Percentiles rank a stretch among this genome's conserved stretches.
These are phyloP conservation scores for Strix uralensis DNA, from an alignment of 2,113 vertebrate genomes.

Conservation along the genomic window DNA sequence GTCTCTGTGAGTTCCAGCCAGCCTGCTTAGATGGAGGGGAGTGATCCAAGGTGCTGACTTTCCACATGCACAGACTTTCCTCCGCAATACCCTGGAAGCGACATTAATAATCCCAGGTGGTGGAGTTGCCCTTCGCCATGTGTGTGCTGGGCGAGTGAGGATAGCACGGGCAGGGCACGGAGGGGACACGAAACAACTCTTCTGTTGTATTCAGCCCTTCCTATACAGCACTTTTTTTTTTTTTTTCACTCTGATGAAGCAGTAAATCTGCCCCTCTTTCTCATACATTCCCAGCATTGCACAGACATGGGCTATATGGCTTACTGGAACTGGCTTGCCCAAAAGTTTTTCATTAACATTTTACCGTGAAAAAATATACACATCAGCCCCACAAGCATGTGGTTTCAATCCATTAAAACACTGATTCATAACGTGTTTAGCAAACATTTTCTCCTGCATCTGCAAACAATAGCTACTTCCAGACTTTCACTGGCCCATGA, in stretches of 20 bases:
- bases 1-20: slow-evolving; percentile 40
- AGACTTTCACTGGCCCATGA: slow-evolving; percentile 41
- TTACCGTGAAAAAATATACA: slow-evolving; percentile 8
- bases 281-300: neutral
- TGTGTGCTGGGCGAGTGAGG: neutral
- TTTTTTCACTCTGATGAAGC: neutral
- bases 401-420: slow-evolving; percentile 49
- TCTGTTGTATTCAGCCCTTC: neutral
- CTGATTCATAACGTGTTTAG: slow-evolving; percentile 56
- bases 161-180: neutral
- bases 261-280: neutral
- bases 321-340: slow-evolving; percentile 8
- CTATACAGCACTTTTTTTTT: neutral
- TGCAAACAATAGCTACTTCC: slow-evolving; percentile 51
- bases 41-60: neutral
- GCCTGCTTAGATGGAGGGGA: neutral
- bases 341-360: slow-evolving; percentile 57
- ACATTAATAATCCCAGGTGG: neutral
- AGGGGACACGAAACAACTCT: neutral
- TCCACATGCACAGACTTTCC: neutral
- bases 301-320: neutral
- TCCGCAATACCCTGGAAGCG: neutral
- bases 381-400: slow-evolving; percentile 39
- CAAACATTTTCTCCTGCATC: slow-evolving; percentile 47
- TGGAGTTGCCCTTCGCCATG: neutral